A percentile compares a stretch with the other conserved stretches of the same genome.
phyloP scores from a whole-genome alignment of 2,797 vertebrate species.

The Syngnathus acus region DNA sequence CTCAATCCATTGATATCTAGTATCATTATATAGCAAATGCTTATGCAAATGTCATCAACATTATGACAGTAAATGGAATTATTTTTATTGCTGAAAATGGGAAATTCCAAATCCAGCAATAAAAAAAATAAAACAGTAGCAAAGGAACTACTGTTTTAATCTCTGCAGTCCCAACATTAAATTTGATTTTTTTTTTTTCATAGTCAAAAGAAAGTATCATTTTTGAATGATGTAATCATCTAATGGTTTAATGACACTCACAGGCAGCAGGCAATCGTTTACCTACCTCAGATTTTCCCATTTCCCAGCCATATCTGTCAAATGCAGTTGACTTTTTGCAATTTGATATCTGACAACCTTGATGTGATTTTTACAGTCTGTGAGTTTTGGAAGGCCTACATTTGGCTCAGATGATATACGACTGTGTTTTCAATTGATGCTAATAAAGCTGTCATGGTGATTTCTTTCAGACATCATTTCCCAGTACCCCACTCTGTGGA shows the following conservation, averaged over 20 bases:
- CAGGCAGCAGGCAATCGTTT: neutral
- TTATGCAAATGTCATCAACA: too few relatives aligned
- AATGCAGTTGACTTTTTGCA: conserved; percentile 15
- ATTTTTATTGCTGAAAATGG: neutral
- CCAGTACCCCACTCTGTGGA: conserved; percentile 92
- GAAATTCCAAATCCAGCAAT: neutral
- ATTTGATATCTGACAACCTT: conserved; percentile 37
- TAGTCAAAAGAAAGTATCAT: neutral
- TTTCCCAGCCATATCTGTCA: neutral
- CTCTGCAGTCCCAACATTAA: neutral
- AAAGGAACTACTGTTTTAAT: neutral
- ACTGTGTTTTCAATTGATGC: conserved; percentile 35
- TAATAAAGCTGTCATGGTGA: conserved; percentile 44
- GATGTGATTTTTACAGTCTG: conserved; percentile 36
- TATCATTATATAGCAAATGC: neutral
- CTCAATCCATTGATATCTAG: neutral
- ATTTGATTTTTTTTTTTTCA: neutral
- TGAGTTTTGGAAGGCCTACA: conserved; percentile 42
- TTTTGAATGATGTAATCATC: neutral
- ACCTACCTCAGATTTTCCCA: neutral
- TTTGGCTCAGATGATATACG: conserved; percentile 29
- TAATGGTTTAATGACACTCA: neutral
- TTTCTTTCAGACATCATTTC: conserved; percentile 79
- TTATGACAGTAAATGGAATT: neutral
- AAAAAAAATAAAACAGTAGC: conserved; percentile 4